These are phyloP conservation scores for Tor tambroides DNA, from an alignment of 2,113 vertebrate genomes.

Conservation along the genomic window DNA sequence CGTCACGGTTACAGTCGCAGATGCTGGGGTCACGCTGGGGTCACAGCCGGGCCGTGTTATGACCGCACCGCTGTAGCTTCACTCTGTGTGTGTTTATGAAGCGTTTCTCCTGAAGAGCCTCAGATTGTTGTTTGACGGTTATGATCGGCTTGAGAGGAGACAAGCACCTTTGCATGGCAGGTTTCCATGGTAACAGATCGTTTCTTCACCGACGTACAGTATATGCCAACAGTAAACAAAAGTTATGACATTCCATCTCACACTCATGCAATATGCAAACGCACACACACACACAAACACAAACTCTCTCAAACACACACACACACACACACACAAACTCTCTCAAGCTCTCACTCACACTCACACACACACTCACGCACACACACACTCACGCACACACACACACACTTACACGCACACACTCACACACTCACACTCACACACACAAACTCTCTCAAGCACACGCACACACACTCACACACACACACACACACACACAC, in stretches of 20 bases:
- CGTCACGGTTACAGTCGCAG: constrained; percentile 3
- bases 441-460: too few relatives aligned
- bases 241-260: neutral
- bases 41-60: neutral
- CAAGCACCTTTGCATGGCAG: constrained; percentile 69
- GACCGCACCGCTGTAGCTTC: neutral
- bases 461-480: too few relatives aligned
- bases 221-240: constrained; percentile 44
- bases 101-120: constrained; percentile 22
- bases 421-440: too few relatives aligned
- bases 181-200: constrained; percentile 77
- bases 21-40: constrained; percentile 18
- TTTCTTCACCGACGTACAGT: constrained; percentile 60
- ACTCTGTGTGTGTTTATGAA: too few relatives aligned
- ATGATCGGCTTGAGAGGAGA: constrained; percentile 64
- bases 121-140: constrained; percentile 70
- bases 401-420: too few relatives aligned
- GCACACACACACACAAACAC: neutral
- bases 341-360: too few relatives aligned
- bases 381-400: too few relatives aligned
- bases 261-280: neutral
- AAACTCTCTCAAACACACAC: neutral
- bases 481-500: too few relatives aligned
- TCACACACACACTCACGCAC: too few relatives aligned
- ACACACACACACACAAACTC: neutral